phyloP scores from a whole-genome alignment of 2,113 vertebrate species.

The Rallus limicola region DNA sequence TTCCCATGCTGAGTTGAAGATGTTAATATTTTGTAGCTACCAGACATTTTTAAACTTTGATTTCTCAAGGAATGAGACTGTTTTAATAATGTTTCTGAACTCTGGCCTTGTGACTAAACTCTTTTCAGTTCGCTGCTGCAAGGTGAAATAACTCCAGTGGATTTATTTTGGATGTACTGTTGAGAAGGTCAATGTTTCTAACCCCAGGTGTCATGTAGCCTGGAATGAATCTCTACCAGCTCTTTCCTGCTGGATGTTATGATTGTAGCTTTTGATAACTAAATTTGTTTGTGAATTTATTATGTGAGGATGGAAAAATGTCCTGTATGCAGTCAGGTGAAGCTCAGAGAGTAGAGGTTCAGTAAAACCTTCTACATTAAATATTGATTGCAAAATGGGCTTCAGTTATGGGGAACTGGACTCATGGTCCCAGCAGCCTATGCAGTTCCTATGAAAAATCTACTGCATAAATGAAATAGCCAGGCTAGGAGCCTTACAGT shows the following conservation, averaged over 20 bases:
- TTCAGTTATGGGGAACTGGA: not conserved
- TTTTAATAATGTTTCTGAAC: not conserved
- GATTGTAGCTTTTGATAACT: not conserved
- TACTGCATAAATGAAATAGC: not conserved
- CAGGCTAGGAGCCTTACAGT: not conserved
- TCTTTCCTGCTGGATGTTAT: not conserved
- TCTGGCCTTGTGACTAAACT: not conserved
- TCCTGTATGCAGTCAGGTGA: not conserved
- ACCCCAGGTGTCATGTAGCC: not conserved
- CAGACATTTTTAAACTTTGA: not conserved
- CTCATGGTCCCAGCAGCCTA: not conserved
- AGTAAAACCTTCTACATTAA: not conserved
- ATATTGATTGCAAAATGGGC: not conserved
- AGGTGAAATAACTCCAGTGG: not conserved
- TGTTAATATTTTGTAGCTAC: not conserved
- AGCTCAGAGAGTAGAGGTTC: not conserved
- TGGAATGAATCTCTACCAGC: not conserved
- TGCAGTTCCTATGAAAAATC: not conserved
- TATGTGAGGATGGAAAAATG: not conserved
- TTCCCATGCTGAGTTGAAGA: not conserved
- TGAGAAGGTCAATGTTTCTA: not conserved
- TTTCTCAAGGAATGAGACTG: not conserved
- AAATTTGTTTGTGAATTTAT: not conserved
- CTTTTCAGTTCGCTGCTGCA: not conserved
- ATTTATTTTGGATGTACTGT: not conserved